phyloP scores from a whole-genome alignment of 2,888 invertebrate genomes.

The Aradus depressus region DNA sequence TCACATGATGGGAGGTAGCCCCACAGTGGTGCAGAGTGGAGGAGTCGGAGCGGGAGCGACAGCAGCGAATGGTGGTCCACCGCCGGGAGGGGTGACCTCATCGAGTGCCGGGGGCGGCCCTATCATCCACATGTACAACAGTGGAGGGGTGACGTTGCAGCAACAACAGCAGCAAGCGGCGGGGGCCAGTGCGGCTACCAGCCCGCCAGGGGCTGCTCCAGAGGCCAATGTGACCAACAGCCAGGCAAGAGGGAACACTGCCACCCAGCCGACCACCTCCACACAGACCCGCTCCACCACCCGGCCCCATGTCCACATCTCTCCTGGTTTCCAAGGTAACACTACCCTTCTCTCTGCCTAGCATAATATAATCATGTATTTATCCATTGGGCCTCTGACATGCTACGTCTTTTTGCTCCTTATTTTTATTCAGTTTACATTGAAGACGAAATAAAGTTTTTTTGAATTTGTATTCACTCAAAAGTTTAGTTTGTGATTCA shows the following conservation, averaged over 20 bases:
- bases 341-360: too few species aligned
- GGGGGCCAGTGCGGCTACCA: constrained; percentile 1
- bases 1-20: constrained; percentile 36
- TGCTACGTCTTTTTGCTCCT: too few species aligned
- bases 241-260: constrained; percentile 40
- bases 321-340: constrained; percentile 43
- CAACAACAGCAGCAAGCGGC: constrained; percentile 28
- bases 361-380: too few species aligned
- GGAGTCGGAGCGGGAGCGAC: constrained; percentile 29
- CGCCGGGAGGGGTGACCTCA: too few species aligned
- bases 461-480: too few species aligned
- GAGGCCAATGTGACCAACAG: constrained; percentile 15
- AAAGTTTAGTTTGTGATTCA: too few species aligned
- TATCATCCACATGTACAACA: too few species aligned
- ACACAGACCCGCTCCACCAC: constrained; percentile 58
- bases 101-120: too few species aligned
- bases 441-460: too few species aligned
- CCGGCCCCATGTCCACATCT: constrained; percentile 55
- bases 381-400: too few species aligned
- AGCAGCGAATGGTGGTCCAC: not conserved
- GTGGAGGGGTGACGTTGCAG: constrained; percentile 10
- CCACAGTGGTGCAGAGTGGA: too few species aligned
- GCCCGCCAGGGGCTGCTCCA: not conserved
- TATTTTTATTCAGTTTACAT: too few species aligned
- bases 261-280: constrained; percentile 58